These are phyloP conservation scores for Xenopus borealis DNA, from an alignment of 2,113 vertebrate genomes.

Conservation along the genomic window DNA sequence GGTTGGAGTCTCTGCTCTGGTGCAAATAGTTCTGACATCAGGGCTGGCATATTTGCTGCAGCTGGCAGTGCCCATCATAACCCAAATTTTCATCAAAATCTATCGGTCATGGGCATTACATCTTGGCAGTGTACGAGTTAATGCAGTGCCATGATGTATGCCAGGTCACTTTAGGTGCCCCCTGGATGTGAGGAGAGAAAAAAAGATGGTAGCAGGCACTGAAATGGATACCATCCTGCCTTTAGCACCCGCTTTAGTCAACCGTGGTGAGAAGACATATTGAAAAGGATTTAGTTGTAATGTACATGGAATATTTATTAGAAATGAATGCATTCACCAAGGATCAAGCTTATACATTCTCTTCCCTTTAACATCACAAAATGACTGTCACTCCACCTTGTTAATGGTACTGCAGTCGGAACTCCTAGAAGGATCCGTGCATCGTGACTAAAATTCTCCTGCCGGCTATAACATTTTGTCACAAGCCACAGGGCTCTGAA, in stretches of 20 bases:
- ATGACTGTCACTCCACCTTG: neutral
- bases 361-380: neutral
- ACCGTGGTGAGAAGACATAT: conserved; percentile 1
- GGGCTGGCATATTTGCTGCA: conserved; percentile 4
- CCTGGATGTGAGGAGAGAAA: too few species aligned
- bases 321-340: neutral
- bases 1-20: too few species aligned
- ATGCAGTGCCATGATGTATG: too few species aligned
- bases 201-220: too few species aligned
- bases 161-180: too few species aligned
- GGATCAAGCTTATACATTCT: neutral
- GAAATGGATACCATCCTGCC: too few species aligned
- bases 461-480: neutral
- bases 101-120: neutral
- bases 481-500: neutral
- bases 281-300: neutral
- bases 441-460: neutral
- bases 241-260: neutral
- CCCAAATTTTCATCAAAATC: neutral
- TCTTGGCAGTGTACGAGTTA: too few species aligned
- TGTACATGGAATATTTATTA: neutral
- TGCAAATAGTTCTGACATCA: too few species aligned
- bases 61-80: conserved; percentile 1
- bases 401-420: neutral
- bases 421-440: neutral